Evolutionary conservation across 2,888 invertebrate genomes (phyloP).

Genomic region (Folsomia candida): DNA sequence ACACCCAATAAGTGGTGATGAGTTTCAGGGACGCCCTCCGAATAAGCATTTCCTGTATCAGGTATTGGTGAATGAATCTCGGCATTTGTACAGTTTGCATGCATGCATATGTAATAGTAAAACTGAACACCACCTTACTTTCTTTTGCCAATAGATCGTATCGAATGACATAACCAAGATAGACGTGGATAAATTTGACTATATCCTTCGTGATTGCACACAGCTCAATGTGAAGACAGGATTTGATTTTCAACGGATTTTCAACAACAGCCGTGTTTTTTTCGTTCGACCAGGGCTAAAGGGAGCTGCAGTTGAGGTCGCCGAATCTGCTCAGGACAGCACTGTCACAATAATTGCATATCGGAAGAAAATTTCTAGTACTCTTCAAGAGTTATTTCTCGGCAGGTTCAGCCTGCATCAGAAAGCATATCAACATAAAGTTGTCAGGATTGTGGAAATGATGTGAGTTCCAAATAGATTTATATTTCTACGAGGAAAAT

Average conservation of each 20-base stretch:
- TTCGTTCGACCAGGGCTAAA: conserved; percentile 48
- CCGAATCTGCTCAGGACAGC: background rate
- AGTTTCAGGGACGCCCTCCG: conserved; percentile 50
- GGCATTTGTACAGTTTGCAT: no score
- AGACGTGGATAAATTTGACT: conserved; percentile 70
- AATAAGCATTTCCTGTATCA: conserved; percentile 59
- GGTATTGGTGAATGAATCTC: conserved; percentile 52
- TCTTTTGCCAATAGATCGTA: no score
- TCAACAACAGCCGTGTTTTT: conserved; percentile 55
- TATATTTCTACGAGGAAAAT: background rate
- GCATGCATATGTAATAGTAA: background rate
- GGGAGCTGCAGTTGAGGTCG: conserved; percentile 39
- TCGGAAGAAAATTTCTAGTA: conserved; percentile 57
- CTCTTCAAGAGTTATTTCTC: conserved; percentile 58
- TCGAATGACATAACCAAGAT: conserved; percentile 62
- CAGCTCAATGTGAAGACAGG: conserved; percentile 56
- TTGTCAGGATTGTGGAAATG: conserved; percentile 55
- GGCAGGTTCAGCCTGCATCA: conserved; percentile 57
- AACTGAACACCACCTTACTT: no score
- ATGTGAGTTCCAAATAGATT: conserved; percentile 54
- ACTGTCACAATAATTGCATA: conserved; percentile 54
- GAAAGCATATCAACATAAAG: conserved; percentile 58
- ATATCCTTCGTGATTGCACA: conserved; percentile 62
- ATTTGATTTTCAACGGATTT: conserved; percentile 57
- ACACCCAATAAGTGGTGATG: conserved; percentile 29